These are phyloP conservation scores for Ephydatia muelleri DNA, from an alignment of 37 sponge, comb jelly and placozoan species.

Conservation along the genomic window DNA sequence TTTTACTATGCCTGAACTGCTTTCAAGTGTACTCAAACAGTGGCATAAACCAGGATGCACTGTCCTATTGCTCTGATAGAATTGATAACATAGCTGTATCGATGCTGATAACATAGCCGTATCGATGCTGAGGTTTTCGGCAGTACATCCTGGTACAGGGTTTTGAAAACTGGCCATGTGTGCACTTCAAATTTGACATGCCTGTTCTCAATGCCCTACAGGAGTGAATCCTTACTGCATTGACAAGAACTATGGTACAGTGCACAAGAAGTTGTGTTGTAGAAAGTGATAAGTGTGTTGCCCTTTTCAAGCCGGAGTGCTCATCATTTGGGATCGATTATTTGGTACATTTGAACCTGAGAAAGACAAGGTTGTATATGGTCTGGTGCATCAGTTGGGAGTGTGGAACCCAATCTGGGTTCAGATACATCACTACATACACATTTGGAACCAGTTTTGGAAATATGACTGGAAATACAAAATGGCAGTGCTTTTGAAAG, in stretches of 20 bases:
- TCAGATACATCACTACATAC: conserved; percentile 55
- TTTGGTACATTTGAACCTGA: conserved; percentile 95
- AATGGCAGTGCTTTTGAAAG: conserved; percentile 75
- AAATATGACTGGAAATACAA: conserved; percentile 56
- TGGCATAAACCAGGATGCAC: no score
- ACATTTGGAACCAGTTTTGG: conserved; percentile 59
- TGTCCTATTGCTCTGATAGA: no score
- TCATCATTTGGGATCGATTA: conserved; percentile 94
- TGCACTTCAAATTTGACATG: no score
- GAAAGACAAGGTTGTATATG: conserved; percentile 79
- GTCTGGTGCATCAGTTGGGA: conserved; percentile 73
- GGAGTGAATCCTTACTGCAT: conserved; percentile 90
- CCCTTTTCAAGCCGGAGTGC: conserved; percentile 60
- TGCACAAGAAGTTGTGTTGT: background rate
- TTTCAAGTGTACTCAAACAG: background rate
- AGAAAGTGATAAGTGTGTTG: background rate
- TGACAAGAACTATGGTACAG: conserved; percentile 94
- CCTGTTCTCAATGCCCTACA: background rate
- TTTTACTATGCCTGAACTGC: background rate
- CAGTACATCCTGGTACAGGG: no score
- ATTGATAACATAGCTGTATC: background rate
- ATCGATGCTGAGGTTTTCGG: no score
- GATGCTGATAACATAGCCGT: no score
- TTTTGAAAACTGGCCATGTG: no score
- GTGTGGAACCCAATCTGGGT: conserved; percentile 84